A percentile compares a stretch with the other conserved stretches of the same genome.
These are phyloP conservation scores for Choreutis nemorana DNA, from an alignment of 2,888 invertebrate species.

Conservation along the genomic window DNA sequence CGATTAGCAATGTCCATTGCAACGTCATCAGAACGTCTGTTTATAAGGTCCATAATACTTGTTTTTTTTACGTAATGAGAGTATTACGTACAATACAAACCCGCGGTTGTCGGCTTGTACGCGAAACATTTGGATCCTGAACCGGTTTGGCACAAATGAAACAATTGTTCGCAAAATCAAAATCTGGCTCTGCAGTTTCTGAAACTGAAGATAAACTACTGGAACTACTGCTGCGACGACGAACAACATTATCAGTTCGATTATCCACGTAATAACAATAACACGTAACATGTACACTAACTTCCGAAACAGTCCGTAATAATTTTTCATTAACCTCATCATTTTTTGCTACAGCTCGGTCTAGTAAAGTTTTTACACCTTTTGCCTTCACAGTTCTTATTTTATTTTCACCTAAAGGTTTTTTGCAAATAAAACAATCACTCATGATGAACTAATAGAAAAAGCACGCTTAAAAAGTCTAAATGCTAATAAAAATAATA, in stretches of 20 bases:
- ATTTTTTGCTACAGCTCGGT: slow-evolving; percentile 9
- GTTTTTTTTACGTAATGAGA: slow-evolving; percentile 7
- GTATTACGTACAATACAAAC: slow-evolving; percentile 7
- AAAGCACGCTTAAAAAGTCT: slow-evolving; percentile 7
- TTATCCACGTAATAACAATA: slow-evolving; percentile 9
- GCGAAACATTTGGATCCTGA: slow-evolving; percentile 5
- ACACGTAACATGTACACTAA: slow-evolving; percentile 10
- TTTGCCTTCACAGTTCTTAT: slow-evolving; percentile 9
- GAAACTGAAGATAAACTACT: slow-evolving; percentile 5
- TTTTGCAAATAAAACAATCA: slow-evolving; percentile 11
- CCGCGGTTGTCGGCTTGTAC: slow-evolving; percentile 4
- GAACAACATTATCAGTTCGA: slow-evolving; percentile 8
- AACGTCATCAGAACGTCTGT: slow-evolving; percentile 7
- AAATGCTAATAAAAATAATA: slow-evolving; percentile 5
- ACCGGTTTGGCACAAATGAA: slow-evolving; percentile 6
- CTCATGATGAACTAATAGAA: slow-evolving; percentile 7
- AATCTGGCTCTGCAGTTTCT: slow-evolving; percentile 4
- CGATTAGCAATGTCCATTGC: slow-evolving; percentile 8
- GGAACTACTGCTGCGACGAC: slow-evolving; percentile 7
- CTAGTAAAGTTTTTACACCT: slow-evolving; percentile 10
- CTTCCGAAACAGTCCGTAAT: slow-evolving; percentile 9
- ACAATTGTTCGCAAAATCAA: slow-evolving; percentile 7
- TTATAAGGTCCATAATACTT: slow-evolving; percentile 7
- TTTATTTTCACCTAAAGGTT: slow-evolving; percentile 9
- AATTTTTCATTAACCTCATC: slow-evolving; percentile 7